Conservation (phyloP, 2,888 invertebrate genomes). For the Erebia epiphron region DNA sequence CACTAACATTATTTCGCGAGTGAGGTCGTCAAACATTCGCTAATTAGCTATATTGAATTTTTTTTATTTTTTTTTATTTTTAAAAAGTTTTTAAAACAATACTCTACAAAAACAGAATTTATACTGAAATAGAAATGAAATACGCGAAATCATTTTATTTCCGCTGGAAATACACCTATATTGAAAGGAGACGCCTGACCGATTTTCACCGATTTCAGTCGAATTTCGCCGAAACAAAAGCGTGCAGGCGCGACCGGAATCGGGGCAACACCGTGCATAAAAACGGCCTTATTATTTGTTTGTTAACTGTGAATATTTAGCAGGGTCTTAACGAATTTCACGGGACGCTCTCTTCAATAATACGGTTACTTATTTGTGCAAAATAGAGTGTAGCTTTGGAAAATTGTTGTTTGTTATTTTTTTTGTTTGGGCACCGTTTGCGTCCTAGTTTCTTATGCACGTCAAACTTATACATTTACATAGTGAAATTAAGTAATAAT, state of each 20-base stretch:
- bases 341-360: slow-evolving; percentile 12
- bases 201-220: slow-evolving; percentile 31
- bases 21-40: too few species aligned
- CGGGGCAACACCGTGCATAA: slow-evolving; percentile 25
- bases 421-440: too few species aligned
- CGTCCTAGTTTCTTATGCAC: too few species aligned
- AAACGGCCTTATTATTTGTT: slow-evolving; percentile 29
- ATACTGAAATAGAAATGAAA: slow-evolving; percentile 27
- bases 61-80: too few species aligned
- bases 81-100: background rate
- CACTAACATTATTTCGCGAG: too few species aligned
- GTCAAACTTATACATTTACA: too few species aligned
- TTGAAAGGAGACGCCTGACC: slow-evolving; percentile 31
- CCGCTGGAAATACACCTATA: slow-evolving; percentile 30
- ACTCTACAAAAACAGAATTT: slow-evolving; percentile 20
- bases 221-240: slow-evolving; percentile 23
- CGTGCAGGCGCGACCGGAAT: background rate
- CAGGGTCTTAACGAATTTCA: slow-evolving; percentile 22
- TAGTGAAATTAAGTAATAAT: too few species aligned
- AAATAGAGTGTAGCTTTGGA: too few species aligned
- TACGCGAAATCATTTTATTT: slow-evolving; percentile 28
- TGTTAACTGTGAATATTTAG: slow-evolving; percentile 25
- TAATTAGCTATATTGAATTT: background rate
- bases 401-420: too few species aligned
- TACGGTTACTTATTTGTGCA: background rate